These are phyloP conservation scores for Anguilla japonica DNA, from an alignment of 2,113 vertebrate species.

Conservation along the genomic window DNA sequence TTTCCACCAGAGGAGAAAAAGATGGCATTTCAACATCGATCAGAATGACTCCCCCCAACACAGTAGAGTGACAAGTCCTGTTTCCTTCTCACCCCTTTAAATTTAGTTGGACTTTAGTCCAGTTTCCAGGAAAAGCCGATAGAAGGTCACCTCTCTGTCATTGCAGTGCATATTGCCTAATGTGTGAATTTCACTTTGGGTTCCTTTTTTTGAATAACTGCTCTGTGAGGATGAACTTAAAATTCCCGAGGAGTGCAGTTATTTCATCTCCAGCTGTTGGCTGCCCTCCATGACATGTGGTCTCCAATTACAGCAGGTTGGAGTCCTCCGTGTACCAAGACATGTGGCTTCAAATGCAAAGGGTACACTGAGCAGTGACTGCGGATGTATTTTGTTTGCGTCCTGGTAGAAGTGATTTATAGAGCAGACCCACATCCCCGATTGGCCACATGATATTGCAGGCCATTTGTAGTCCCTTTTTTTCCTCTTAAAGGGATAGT, in stretches of 20 bases:
- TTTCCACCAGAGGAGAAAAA: conserved; percentile 41
- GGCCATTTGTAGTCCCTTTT: background rate
- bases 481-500: background rate
- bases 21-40: conserved; percentile 40
- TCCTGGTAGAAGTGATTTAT: background rate
- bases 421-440: background rate
- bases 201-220: background rate
- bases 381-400: background rate
- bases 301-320: background rate
- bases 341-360: background rate
- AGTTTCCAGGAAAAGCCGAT: background rate
- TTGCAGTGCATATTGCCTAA: background rate
- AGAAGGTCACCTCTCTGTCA: conserved; percentile 1
- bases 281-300: no score
- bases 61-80: conserved; percentile 3
- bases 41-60: background rate
- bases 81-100: conserved; percentile 22
- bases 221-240: background rate
- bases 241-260: background rate
- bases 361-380: no score
- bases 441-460: background rate
- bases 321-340: background rate
- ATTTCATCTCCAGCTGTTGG: background rate
- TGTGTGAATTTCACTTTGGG: background rate
- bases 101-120: conserved; percentile 14